These are phyloP conservation scores for Xenopus borealis DNA, from an alignment of 2,113 vertebrate species.

Conservation along the genomic window DNA sequence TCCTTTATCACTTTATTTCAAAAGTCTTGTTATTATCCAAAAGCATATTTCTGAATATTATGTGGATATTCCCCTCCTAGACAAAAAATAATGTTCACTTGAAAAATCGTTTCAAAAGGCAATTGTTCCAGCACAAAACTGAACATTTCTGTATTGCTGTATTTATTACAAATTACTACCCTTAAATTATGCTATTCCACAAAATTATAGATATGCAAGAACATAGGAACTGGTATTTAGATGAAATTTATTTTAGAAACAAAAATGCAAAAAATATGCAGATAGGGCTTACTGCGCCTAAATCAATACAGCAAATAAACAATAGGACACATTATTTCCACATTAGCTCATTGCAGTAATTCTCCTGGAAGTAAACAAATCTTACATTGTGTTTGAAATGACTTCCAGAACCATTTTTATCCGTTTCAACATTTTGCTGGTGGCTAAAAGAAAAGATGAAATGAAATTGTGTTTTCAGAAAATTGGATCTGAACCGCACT, in stretches of 20 bases:
- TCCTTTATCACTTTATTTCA: too few species aligned
- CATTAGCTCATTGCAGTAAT: conserved; percentile 16
- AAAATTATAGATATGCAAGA: conserved; percentile 8
- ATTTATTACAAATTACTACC: conserved; percentile 17
- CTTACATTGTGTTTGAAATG: conserved; percentile 30
- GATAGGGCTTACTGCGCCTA: background rate
- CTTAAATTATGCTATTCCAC: background rate
- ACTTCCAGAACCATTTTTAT: conserved; percentile 15
- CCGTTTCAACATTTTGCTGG: conserved; percentile 14
- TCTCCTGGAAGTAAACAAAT: conserved; percentile 34
- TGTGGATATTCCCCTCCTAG: too few species aligned
- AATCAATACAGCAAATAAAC: conserved; percentile 29
- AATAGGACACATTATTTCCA: conserved; percentile 21
- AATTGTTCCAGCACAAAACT: background rate
- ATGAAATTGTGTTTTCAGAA: conserved; percentile 16
- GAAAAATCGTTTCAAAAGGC: background rate
- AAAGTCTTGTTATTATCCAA: too few species aligned
- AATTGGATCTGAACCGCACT: conserved; percentile 10
- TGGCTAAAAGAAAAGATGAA: conserved; percentile 25
- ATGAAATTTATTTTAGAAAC: conserved; percentile 5
- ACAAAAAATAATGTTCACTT: too few species aligned
- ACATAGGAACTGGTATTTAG: conserved; percentile 3
- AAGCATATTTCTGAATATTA: too few species aligned
- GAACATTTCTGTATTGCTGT: background rate
- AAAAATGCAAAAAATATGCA: conserved; percentile 17